Base-by-base conservation (phyloP, 2,888 invertebrate genomes). In the Eupithecia tripunctaria region DNA sequence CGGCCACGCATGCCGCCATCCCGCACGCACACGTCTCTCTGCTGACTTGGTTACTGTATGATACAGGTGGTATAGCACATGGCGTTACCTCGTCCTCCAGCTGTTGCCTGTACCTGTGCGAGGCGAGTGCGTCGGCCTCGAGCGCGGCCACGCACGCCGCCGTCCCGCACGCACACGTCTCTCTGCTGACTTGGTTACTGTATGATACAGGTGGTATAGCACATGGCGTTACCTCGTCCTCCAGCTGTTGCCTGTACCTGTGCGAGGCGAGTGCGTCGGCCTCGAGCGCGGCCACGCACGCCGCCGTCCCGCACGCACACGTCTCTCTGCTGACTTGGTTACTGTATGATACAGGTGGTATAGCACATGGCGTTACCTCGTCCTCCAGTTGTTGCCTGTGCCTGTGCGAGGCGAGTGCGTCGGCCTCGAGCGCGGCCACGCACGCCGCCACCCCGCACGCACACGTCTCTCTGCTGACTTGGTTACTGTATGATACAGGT, bases 211-310 rank as follows among this genome's bases (percentile, higher is more conserved):
- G 51, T 12, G 4, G 12, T 51, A 12, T 14, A 0, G 21, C 25
- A 56, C 25, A 56, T 56, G 25, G 56, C 36, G 63, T 60, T 74
- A 91, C 93, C 93, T 91, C 92, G 59, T 92, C 94, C 76, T 92
- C 93, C 2, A 91, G 87, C 63, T 89, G 92, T 29, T 85, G 89
- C 0, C 88, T 82, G 32, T 88, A 89, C 0, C 88, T 64, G 72
- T 82, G 86, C 70, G 88, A 82, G 64, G 80, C 70, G 66, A 84
- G 87, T 21, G 88, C 91, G 79, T 91, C 92, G 7, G 88, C 86
- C 81, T 93, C 96, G 1, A 96, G 95, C 64, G 95, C 94, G 70
- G 95, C 94, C 56, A 95, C 92, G 77, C 95, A 94, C 56, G 92
- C 89, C 27, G 88, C 85, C 71, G 91, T 86, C 15, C 92, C 93